phyloP scores from a whole-genome alignment of 2,888 invertebrate species.

The Lycia hirtaria region DNA sequence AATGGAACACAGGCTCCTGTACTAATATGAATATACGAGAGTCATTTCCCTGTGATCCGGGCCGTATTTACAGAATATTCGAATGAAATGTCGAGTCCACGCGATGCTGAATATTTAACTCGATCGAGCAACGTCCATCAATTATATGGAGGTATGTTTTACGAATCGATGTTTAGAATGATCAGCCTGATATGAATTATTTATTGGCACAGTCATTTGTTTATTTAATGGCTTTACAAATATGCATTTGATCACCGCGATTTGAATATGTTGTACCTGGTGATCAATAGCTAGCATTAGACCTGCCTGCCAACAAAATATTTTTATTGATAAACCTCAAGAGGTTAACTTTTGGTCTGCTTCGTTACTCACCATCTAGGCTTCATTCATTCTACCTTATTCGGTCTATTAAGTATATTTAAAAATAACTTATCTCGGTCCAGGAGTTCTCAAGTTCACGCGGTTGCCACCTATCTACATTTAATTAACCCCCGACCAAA shows the following conservation, averaged over 20 bases:
- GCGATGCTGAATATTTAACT: slow-evolving; percentile 45
- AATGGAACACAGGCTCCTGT: background rate
- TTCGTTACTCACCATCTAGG: too few relatives aligned
- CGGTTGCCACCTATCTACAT: too few relatives aligned
- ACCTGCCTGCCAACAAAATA: background rate
- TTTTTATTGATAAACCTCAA: slow-evolving; percentile 3
- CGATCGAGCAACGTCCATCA: slow-evolving; percentile 42
- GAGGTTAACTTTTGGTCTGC: too few relatives aligned
- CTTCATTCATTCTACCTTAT: too few relatives aligned
- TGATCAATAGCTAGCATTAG: slow-evolving; percentile 8
- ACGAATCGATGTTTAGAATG: slow-evolving; percentile 41
- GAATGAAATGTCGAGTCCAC: slow-evolving; percentile 37
- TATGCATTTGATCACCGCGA: slow-evolving; percentile 6
- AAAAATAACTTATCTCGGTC: too few relatives aligned
- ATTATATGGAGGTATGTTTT: slow-evolving; percentile 39
- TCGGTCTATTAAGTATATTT: too few relatives aligned
- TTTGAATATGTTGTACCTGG: background rate
- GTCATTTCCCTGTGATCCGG: slow-evolving; percentile 32
- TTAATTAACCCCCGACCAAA: too few relatives aligned
- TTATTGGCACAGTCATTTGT: slow-evolving; percentile 37
- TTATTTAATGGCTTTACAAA: slow-evolving; percentile 34
- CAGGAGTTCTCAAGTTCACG: too few relatives aligned
- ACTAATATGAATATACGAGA: slow-evolving; percentile 2
- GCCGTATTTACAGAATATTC: slow-evolving; percentile 38
- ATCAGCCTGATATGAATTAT: slow-evolving; percentile 41